phyloP scores from a whole-genome alignment of 2,797 vertebrate species.

The Columba guinea region DNA sequence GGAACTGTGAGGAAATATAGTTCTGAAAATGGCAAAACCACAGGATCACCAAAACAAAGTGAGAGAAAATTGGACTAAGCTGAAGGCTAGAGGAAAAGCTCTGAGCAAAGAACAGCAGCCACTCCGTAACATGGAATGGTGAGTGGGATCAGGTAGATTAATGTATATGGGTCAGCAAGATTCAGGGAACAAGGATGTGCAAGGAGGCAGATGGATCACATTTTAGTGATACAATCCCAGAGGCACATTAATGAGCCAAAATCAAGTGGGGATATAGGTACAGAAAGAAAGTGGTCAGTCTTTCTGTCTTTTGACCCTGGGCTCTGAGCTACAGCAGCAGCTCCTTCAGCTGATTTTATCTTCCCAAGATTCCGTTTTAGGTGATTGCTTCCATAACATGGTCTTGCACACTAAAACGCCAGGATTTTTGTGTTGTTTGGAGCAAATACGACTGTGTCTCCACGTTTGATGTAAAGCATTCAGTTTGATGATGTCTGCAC shows the following conservation, averaged over 20 bases:
- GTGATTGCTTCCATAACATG: not conserved
- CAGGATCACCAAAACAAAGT: not conserved
- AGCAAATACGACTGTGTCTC: accelerated
- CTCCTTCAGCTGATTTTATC: not conserved
- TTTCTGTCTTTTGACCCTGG: not conserved
- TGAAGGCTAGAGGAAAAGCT: not conserved
- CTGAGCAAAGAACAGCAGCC: not conserved
- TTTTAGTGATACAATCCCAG: not conserved
- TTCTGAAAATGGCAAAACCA: not conserved
- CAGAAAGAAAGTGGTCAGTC: not conserved
- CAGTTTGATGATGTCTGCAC: not conserved
- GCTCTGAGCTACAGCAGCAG: not conserved
- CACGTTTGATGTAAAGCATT: not conserved
- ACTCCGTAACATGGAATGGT: not conserved
- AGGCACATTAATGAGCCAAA: not conserved
- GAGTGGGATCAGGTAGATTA: not conserved
- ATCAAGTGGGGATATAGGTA: not conserved
- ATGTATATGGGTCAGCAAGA: not conserved
- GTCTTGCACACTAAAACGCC: not conserved
- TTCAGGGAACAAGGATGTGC: not conserved
- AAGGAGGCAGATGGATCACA: not conserved
- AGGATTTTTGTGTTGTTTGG: not conserved
- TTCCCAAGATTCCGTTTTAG: not conserved
- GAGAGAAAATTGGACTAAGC: not conserved
- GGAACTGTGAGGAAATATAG: not conserved